Evolutionary conservation across 2,113 vertebrate genomes (phyloP).

Genomic region (Peucedramus taeniatus): DNA sequence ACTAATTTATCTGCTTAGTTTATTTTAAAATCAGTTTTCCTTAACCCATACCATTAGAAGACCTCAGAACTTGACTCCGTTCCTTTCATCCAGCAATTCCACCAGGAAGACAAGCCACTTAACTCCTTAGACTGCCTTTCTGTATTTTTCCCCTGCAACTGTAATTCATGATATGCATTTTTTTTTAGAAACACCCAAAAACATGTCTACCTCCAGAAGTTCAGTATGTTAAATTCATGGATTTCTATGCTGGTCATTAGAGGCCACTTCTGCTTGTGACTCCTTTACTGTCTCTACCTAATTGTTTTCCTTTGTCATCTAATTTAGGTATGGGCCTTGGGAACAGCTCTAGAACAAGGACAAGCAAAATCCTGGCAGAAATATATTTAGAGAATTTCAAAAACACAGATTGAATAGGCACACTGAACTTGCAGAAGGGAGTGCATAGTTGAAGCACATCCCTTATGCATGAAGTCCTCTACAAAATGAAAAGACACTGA

Average conservation of each 20-base stretch:
- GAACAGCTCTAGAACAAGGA: not conserved
- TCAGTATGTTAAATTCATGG: accelerated
- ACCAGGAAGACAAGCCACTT: not conserved
- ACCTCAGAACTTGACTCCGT: not conserved
- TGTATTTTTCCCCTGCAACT: not conserved
- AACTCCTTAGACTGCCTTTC: not conserved
- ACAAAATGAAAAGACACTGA: not conserved
- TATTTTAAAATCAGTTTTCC: not conserved
- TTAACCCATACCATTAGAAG: not conserved
- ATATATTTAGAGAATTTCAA: not conserved
- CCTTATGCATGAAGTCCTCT: not conserved
- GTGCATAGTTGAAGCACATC: not conserved
- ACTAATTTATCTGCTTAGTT: not conserved
- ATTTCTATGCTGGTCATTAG: not conserved
- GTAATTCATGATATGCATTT: not conserved
- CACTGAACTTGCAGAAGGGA: not conserved
- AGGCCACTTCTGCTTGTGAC: not conserved
- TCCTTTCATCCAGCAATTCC: not conserved
- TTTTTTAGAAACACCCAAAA: not conserved
- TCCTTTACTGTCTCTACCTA: not conserved
- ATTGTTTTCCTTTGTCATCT: not conserved
- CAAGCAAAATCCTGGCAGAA: not conserved
- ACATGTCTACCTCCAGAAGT: not conserved
- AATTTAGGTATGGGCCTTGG: not conserved
- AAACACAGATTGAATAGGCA: not conserved